A percentile compares a stretch with the other conserved stretches of the same genome.
Conservation (phyloP, 2,113 vertebrate species). For the Microcebus tavaratra region DNA sequence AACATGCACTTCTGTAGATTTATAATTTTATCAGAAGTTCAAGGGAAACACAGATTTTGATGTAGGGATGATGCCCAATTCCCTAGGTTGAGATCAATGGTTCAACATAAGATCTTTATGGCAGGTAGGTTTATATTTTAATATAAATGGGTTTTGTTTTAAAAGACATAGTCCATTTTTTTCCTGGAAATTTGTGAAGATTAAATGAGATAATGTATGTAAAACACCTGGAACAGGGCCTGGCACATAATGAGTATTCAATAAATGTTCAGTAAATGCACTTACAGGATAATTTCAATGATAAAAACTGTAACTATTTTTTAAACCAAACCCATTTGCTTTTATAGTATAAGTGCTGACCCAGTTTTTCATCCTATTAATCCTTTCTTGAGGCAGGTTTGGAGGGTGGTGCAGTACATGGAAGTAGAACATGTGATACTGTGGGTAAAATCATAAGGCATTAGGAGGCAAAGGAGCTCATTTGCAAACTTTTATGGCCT, state of each 20-base stretch:
- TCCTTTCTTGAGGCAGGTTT: background rate
- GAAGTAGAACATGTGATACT: background rate
- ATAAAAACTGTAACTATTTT: background rate
- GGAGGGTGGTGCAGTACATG: rapidly evolving
- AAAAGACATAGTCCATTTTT: background rate
- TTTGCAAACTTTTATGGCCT: background rate
- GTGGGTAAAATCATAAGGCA: background rate
- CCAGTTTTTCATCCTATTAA: background rate
- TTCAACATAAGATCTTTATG: background rate
- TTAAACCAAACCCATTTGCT: background rate
- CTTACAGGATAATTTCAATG: background rate
- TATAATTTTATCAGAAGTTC: background rate
- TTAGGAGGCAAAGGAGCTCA: background rate
- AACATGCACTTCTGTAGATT: background rate
- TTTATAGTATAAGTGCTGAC: background rate
- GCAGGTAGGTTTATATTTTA: background rate
- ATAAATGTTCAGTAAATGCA: background rate
- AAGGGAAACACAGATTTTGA: background rate
- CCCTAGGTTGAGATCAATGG: background rate
- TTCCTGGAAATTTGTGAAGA: background rate
- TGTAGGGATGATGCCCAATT: background rate
- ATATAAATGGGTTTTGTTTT: background rate
- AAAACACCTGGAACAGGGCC: background rate
- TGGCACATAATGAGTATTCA: background rate
- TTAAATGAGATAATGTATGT: background rate